Conservation (phyloP, 2,797 vertebrate species). For the Melanotaenia pygmaea region DNA sequence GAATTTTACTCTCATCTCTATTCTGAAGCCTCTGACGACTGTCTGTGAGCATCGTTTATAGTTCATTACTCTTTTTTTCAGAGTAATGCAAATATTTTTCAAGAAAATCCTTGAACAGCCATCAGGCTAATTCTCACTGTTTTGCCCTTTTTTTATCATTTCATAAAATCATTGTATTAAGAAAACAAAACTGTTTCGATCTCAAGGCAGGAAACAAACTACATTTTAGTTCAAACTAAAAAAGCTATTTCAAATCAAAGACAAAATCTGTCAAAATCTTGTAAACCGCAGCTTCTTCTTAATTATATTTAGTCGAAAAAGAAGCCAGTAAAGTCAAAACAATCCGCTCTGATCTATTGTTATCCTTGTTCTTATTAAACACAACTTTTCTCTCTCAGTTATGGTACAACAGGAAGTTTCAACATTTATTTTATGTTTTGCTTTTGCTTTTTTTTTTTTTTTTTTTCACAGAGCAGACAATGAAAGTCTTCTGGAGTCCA, state of each 20-base stretch:
- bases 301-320: slow-evolving; percentile 1
- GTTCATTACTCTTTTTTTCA: too few relatives aligned
- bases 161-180: not conserved
- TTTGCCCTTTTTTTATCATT: not conserved
- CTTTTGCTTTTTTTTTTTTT: too few relatives aligned
- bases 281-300: not conserved
- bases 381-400: not conserved
- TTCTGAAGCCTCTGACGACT: not conserved
- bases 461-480: slow-evolving; percentile 36
- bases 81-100: too few relatives aligned
- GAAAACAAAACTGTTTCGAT: not conserved
- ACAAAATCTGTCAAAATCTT: not conserved
- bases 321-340: not conserved
- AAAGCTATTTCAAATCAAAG: not conserved
- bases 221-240: not conserved
- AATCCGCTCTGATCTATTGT: not conserved
- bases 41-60: not conserved
- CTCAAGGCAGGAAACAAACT: too few relatives aligned
- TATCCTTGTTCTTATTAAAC: not conserved
- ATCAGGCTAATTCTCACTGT: not conserved
- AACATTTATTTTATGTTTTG: slow-evolving; percentile 14
- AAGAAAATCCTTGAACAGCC: not conserved
- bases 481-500: slow-evolving; percentile 26
- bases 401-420: not conserved
- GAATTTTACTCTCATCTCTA: too few relatives aligned